Evolutionary conservation across 2,797 vertebrate genomes (phyloP).

Genomic region (Macropus fuliginosus): DNA sequence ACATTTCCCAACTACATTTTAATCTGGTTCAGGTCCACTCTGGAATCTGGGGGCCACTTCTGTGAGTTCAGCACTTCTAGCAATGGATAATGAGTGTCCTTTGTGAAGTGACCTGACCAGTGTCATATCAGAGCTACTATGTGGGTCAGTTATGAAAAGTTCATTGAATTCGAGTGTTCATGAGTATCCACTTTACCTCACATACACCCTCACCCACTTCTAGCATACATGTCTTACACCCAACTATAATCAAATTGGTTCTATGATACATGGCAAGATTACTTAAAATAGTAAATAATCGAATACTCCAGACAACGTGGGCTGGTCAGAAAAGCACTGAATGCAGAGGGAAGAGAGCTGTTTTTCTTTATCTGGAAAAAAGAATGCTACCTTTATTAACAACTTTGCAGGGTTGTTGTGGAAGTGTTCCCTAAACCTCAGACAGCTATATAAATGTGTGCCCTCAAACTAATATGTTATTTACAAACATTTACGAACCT

Average conservation of each 20-base stretch:
- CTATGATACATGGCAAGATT: background rate
- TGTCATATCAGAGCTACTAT: background rate
- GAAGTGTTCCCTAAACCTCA: background rate
- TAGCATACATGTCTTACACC: background rate
- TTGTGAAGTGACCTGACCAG: background rate
- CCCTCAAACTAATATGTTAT: background rate
- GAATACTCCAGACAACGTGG: background rate
- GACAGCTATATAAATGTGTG: background rate
- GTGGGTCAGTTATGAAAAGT: background rate
- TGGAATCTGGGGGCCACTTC: background rate
- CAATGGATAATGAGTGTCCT: background rate
- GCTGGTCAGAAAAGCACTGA: background rate
- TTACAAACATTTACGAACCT: background rate
- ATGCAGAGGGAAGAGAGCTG: background rate
- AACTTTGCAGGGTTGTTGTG: background rate
- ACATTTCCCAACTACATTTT: background rate
- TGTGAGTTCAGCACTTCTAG: background rate
- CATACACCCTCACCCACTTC: background rate
- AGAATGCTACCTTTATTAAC: background rate
- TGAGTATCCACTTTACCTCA: background rate
- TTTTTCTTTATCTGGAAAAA: background rate
- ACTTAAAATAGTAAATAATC: background rate
- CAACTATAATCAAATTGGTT: background rate
- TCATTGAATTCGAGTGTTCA: background rate
- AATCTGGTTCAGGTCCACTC: background rate